Evolutionary conservation across 2,113 vertebrate genomes (phyloP).

Genomic region (Gadus chalcogrammus): DNA sequence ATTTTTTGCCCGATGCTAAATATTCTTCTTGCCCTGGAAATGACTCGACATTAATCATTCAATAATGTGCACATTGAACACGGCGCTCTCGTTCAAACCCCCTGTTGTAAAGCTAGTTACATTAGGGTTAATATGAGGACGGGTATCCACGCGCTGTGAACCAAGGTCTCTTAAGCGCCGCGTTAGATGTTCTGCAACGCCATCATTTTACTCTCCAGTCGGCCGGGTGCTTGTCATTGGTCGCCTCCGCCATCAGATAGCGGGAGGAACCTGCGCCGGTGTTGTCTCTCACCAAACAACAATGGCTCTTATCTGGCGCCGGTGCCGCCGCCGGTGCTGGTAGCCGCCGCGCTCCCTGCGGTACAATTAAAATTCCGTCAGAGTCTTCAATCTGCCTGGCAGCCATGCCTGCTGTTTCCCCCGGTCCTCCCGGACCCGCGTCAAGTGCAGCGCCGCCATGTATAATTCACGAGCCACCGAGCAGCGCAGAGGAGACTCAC

Average conservation of each 20-base stretch:
- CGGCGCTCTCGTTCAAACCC: no score
- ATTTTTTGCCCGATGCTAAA: constrained; percentile 19
- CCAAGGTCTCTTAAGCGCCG: constrained; percentile 6
- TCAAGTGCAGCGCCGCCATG: constrained; percentile 71
- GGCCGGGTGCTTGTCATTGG: constrained; percentile 25
- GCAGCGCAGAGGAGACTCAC: constrained; percentile 61
- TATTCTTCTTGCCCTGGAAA: constrained; percentile 20
- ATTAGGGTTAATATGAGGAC: no score
- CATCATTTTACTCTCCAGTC: constrained; percentile 32
- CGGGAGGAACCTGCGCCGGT: constrained; percentile 46
- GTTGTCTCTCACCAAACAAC: constrained; percentile 69
- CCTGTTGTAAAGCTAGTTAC: no score
- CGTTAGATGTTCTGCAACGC: constrained; percentile 16
- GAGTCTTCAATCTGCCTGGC: constrained; percentile 71
- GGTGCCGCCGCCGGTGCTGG: no score
- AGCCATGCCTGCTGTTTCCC: constrained; percentile 73
- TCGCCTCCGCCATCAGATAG: constrained; percentile 7
- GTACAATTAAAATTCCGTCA: constrained; percentile 76
- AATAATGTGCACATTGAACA: no score
- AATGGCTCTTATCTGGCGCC: constrained; percentile 61
- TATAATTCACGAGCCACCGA: constrained; percentile 74
- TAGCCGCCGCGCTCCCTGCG: constrained; percentile 51
- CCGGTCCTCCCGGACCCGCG: constrained; percentile 62
- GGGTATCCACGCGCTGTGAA: background rate
- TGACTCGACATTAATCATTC: background rate